Evolutionary conservation across 2,797 vertebrate genomes (phyloP), one percentile per base, ranked within the genome.

Genomic region (Enteromius paludinosus): DNA sequence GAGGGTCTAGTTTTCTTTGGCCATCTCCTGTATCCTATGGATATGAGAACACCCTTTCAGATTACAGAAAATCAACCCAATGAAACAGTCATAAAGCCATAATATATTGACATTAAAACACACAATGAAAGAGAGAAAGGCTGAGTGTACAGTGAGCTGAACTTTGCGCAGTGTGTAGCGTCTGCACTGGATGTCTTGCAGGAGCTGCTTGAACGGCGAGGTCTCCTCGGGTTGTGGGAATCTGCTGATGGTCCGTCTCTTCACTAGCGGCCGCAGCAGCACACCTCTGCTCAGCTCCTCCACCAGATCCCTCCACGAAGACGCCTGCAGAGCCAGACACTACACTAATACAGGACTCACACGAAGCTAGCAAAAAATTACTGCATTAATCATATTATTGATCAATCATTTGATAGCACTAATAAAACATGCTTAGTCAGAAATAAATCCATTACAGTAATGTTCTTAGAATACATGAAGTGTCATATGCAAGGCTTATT

Each of bases 151-250:
- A 28, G 78, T 78, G 79, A 92, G 93, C 89, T 90, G 88, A 38
- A 95, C 94, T 84, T 92, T 92, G 11, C 86, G 89, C 35, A 95
- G 91, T 0, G 68, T 90, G 86, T 94, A 94, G 68, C 91, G 90
- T 80, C 83, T 90, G 68, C 87, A 85, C 81, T 78, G 90, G 73
- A 95, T 94, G 83, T 95, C 95, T 81, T 90, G 89, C 84, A 94
- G 14, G 47, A 95, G 89, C 0, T 89, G 80, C 43, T 91, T 88
- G 4, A 87, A 91, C 5, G 93, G 91, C 23, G 92, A 90, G 38
- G 1, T 30, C 25, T 52, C 0, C 0, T 3, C 0, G 17, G 87
- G 81, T 11, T 52, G 23, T 33, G 85, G 79, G 18, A 84, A 18
- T 0, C 0, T 0, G 0, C 0, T 38, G 15, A 15, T 5, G 1